Percentiles rank a stretch among this genome's conserved stretches.
Evolutionary conservation across 2,797 vertebrate species (phyloP).

Genomic region (Chelonia mydas): DNA sequence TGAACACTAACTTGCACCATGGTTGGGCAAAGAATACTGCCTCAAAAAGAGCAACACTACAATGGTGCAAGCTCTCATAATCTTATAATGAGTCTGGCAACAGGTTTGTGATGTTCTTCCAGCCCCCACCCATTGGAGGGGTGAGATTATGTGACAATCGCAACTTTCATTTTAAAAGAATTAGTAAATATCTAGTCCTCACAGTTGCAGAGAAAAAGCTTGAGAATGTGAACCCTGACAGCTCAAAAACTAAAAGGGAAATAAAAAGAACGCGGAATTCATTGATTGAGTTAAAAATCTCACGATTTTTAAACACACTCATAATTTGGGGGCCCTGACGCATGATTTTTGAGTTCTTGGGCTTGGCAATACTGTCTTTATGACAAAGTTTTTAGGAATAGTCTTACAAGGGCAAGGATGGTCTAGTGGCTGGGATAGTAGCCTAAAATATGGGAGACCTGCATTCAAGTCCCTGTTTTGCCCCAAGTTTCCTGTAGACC

Average conservation of each 20-base stretch:
- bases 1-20: background rate
- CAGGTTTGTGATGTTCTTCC: background rate
- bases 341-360: background rate
- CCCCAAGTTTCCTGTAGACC: background rate
- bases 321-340: background rate
- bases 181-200: background rate
- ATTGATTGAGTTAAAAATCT: background rate
- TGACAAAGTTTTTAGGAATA: background rate
- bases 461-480: background rate
- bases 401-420: background rate
- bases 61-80: background rate
- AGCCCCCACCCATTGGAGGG: background rate
- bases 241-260: background rate
- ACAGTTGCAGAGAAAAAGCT: background rate
- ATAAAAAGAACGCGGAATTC: background rate
- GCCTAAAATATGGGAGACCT: rapidly evolving
- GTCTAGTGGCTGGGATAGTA: background rate
- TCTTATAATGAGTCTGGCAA: background rate
- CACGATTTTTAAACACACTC: rapidly evolving
- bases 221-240: background rate
- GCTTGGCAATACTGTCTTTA: rapidly evolving
- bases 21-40: background rate
- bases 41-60: background rate
- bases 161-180: background rate
- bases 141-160: background rate